Evolutionary conservation across 2,113 vertebrate species (phyloP), one percentile per base, ranked within the genome.

Genomic region (Diglossa brunneiventris): DNA sequence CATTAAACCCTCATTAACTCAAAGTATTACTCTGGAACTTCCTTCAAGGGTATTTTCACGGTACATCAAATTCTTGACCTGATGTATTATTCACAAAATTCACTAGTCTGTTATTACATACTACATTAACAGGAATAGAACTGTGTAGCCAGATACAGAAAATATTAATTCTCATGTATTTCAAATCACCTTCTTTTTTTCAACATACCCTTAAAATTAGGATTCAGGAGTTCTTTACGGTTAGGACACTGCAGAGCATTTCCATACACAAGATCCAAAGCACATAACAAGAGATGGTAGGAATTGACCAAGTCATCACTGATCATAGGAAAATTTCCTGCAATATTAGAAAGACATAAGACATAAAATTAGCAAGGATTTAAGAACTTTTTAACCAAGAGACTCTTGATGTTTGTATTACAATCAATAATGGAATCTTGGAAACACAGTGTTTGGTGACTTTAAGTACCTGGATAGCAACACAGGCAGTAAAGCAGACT

Each of bases 251-350:
- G 98, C 46, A 99, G 97, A 49, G 99, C 98, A 90, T 98, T 99
- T 94, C 98, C 98, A 97, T 98, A 99, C 50, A 99, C 98, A 5
- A 99, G 98, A 96, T 99, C 99, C 93, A 99, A 97, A 44, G 98
- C 98, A 75, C 99, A 99, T 7, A 99, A 95, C 91, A 99, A 97
- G 90, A 99, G 98, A 84, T 99, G 99, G 55, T 99, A 99, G 24
- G 99, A 99, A 97, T 99, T 99, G 95, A 99, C 99, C 97, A 99
- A 97, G 95, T 99, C 99, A 89, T 99, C 99, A 35, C 99, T 99
- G 96, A 99, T 99, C 99, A 99, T 99, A 12, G 99, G 99, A 93
- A 99, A 99, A 98, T 99, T 99, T 70, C 99, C 99, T 99, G 83
- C 6, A 87, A 73, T 28, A 90, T 88, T 64, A 86, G 28, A 91